Percentiles rank a stretch among this genome's conserved stretches.
Conservation (phyloP, 2,113 vertebrate genomes). For the Puma concolor region DNA sequence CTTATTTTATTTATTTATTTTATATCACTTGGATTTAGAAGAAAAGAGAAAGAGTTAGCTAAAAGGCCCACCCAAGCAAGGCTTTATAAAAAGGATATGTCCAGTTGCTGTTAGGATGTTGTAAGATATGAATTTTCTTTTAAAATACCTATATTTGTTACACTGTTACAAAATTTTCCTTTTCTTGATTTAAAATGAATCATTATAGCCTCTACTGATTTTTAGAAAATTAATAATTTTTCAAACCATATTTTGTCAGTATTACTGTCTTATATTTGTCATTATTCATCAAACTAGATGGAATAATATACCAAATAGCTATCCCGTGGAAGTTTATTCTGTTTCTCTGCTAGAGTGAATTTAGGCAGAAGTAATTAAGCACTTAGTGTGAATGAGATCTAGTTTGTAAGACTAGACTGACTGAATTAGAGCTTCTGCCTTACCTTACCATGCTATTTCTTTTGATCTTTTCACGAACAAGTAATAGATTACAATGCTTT, state of each 20-base stretch:
- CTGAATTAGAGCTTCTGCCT: neutral
- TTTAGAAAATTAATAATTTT: constrained; percentile 27
- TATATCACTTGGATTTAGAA: neutral
- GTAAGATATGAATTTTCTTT: neutral
- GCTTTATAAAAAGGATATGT: neutral
- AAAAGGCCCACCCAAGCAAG: neutral
- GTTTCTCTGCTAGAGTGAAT: neutral
- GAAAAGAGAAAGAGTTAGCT: neutral
- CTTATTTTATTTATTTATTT: too few relatives aligned
- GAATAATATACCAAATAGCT: neutral
- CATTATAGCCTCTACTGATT: neutral
- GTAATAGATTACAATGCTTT: neutral
- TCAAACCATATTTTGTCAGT: neutral
- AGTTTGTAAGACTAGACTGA: neutral
- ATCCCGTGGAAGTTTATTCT: neutral
- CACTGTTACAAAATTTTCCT: neutral
- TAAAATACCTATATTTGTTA: neutral
- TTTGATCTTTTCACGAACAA: neutral
- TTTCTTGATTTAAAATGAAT: constrained; percentile 6
- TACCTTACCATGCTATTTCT: neutral
- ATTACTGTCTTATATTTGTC: neutral
- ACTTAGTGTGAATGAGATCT: neutral
- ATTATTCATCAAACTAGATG: neutral
- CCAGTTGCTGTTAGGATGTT: neutral
- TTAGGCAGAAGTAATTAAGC: neutral